These are phyloP conservation scores for Alosa alosa DNA, from an alignment of 2,113 vertebrate species.

Conservation along the genomic window DNA sequence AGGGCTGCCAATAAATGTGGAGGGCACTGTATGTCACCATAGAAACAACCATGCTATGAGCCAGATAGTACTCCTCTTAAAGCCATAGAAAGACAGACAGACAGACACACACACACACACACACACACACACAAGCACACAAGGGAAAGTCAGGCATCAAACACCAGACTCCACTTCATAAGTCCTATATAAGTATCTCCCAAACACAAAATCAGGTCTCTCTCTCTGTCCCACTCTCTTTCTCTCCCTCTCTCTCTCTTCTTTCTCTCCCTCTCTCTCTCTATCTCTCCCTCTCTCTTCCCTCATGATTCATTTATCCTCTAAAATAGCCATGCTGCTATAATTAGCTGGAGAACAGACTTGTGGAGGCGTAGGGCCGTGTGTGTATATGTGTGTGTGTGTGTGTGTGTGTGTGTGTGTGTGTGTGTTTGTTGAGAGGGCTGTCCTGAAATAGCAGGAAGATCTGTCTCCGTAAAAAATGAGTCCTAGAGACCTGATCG, in stretches of 20 bases:
- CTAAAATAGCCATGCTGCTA: slow-evolving; percentile 63
- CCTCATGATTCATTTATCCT: slow-evolving; percentile 54
- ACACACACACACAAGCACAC: neutral
- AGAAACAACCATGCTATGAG: neutral
- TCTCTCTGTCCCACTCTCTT: neutral
- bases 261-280: slow-evolving; percentile 27
- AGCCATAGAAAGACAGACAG: neutral
- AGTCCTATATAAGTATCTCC: neutral
- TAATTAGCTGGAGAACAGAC: slow-evolving; percentile 59
- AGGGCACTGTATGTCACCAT: neutral
- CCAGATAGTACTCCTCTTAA: neutral
- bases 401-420: too few relatives aligned
- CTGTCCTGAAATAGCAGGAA: slow-evolving; percentile 64
- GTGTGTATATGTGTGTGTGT: too few relatives aligned
- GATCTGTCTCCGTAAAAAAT: slow-evolving; percentile 67
- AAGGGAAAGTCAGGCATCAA: neutral
- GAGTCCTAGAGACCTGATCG: slow-evolving; percentile 49
- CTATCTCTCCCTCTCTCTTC: neutral
- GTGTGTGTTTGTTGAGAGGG: slow-evolving; percentile 22
- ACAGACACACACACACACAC: slow-evolving; percentile 1
- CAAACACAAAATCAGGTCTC: slow-evolving; percentile 41
- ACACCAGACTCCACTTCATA: neutral
- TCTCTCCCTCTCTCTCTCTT: slow-evolving; percentile 13
- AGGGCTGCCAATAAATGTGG: too few relatives aligned
- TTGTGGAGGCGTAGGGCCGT: slow-evolving; percentile 40